Evolutionary conservation across 2,113 vertebrate species (phyloP), one percentile per base, ranked within the genome.

Genomic region (Sylvietta virens): DNA sequence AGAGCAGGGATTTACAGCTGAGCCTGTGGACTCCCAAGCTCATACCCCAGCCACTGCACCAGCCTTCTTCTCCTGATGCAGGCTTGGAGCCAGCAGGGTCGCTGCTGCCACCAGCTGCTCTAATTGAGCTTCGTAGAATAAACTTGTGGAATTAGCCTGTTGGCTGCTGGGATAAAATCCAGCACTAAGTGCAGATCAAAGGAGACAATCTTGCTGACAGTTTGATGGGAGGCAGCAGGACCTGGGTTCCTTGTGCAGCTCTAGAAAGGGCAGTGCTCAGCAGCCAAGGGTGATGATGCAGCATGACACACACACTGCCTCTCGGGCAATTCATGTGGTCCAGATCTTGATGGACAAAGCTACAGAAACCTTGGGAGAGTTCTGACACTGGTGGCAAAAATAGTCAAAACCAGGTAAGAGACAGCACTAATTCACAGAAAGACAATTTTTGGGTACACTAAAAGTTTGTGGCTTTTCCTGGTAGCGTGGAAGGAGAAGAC

Each of bases 71-170:
- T 86, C 85, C 53, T 96, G 42, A 87, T 50, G 61, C 51, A 71
- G 92, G 92, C 92, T 88, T 10, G 0, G 47, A 96, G 94, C 85
- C 93, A 96, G 85, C 57, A 88, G 93, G 76, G 93, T 92, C 0
- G 6, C 88, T 93, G 93, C 90, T 15, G 56, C 92, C 11, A 11
- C 94, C 93, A 96, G 93, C 79, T 94, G 88, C 94, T 93, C 85
- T 97, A 95, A 95, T 83, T 92, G 90, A 95, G 93, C 90, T 90
- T 86, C 93, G 95, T 67, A 88, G 92, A 96, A 92, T 93, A 95
- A 97, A 96, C 94, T 83, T 90, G 82, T 81, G 60, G 94, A 93
- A 96, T 96, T 92, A 95, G 94, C 94, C 93, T 90, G 94, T 95
- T 96, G 79, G 92, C 87, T 95, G 93, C 96, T 90, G 86, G 88